Evolutionary conservation across 2,797 vertebrate genomes (phyloP).

Genomic region (Falco rusticolus): DNA sequence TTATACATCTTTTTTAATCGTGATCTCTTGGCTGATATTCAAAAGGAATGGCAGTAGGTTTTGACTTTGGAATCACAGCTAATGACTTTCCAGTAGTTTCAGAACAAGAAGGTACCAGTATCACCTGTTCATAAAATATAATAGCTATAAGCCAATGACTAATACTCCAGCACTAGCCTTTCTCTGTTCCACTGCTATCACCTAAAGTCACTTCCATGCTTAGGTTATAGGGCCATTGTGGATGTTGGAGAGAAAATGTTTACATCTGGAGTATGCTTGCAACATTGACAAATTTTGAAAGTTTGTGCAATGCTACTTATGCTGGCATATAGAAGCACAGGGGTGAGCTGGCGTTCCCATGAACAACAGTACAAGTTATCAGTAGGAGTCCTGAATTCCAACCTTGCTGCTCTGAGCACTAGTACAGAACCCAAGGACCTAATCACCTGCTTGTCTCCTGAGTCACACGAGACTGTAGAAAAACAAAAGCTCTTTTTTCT

Average conservation of each 20-base stretch:
- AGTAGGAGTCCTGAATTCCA: background rate
- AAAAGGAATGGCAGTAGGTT: background rate
- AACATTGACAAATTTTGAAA: background rate
- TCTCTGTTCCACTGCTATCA: background rate
- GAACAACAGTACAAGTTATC: background rate
- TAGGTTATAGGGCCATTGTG: background rate
- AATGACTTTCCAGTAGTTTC: background rate
- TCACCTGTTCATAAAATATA: slow-evolving; percentile 25
- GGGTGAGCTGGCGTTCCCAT: background rate
- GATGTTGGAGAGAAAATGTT: background rate
- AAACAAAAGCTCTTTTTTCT: background rate
- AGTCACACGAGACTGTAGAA: background rate
- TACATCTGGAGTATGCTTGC: background rate
- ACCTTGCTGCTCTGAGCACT: background rate
- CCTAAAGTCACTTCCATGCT: background rate
- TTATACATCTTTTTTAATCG: background rate
- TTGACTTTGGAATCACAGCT: background rate
- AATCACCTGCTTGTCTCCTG: background rate
- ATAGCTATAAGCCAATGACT: background rate
- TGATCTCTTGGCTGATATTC: background rate
- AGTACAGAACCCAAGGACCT: background rate
- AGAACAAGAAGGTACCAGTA: slow-evolving; percentile 18
- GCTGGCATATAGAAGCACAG: background rate
- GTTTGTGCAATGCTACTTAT: background rate
- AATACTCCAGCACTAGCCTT: background rate